phyloP scores from a whole-genome alignment of 2,113 vertebrate species.

The Larimichthys crocea region DNA sequence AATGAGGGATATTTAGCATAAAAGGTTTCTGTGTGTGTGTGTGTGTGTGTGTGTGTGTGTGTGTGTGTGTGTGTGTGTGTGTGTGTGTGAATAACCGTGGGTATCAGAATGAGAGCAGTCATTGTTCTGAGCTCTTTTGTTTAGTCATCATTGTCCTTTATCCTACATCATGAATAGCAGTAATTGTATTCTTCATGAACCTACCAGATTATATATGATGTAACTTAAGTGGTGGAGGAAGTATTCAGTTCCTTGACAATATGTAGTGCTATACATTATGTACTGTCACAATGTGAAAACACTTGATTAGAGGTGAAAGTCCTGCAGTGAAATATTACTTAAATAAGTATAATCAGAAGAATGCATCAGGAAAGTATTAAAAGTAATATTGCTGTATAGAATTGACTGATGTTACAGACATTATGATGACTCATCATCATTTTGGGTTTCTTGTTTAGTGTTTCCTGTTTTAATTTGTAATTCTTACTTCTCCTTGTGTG shows the following conservation, averaged over 20 bases:
- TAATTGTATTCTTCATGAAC: neutral
- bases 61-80: neutral
- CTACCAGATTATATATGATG: neutral
- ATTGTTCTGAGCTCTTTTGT: conserved; percentile 24
- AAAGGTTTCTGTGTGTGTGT: neutral
- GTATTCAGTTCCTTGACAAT: neutral
- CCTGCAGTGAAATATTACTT: too few relatives aligned
- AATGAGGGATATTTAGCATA: neutral
- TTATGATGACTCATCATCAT: too few relatives aligned
- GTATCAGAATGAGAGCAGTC: conserved; percentile 39
- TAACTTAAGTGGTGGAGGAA: neutral
- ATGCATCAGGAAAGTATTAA: too few relatives aligned
- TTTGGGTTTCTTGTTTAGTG: too few relatives aligned
- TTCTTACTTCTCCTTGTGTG: too few relatives aligned
- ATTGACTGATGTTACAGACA: too few relatives aligned
- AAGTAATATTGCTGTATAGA: too few relatives aligned
- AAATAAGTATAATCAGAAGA: too few relatives aligned
- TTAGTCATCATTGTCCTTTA: neutral
- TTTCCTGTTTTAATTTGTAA: too few relatives aligned
- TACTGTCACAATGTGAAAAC: neutral
- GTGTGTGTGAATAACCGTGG: neutral
- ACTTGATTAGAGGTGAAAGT: neutral
- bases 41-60: neutral
- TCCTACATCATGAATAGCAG: conserved; percentile 3
- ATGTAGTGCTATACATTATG: neutral